Base-by-base conservation (phyloP, 2,888 invertebrate species). In the Amphipyra berbera region DNA sequence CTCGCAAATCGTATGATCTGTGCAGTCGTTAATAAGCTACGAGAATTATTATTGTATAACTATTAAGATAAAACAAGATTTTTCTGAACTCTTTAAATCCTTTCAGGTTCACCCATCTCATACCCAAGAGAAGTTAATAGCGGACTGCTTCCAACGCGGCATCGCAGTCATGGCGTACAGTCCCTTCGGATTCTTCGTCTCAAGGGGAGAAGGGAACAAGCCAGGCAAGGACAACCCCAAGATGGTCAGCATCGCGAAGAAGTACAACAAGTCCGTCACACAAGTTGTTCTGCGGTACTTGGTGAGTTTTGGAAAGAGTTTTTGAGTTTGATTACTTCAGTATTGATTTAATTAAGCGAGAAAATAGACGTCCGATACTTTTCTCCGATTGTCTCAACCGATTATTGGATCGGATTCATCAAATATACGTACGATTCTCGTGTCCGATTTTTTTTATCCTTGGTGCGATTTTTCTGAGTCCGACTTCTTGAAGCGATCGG, bases 111-210 rank as follows among this genome's bases (percentile, higher is more conserved):
- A 94, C 77, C 96, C 97, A 0, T 96, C 97, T 54, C 87, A 97
- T 9, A 96, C 96, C 42, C 97, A 98, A 82, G 96, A 96, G 64
- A 95, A 96, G 55, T 79, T 97, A 40, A 95, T 96, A 0, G 90
- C 96, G 2, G 97, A 96, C 73, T 96, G 97, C 82, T 95, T 96
- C 56, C 88, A 96, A 27, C 95, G 96, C n/a, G 95, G 94, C 12
- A 96, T 98, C 21, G 91, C 95, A 0, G 88, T 98, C 67, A 96
- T 95, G 82, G 97, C 95, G 0, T 98, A 97, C 88, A 96, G 97
- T 59, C 89, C 84, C 0, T 85, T 88, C 56, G 88, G 88, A 0
- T 85, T 85, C 79, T 82, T 88, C n/a, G 87, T 88, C 0, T 65
- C 77, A 14, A 77, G 87, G 1, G 68, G 72, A 0, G 52, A 53